Base-by-base conservation (phyloP, 2,113 vertebrate species). In the Actenoides lindsayi region DNA sequence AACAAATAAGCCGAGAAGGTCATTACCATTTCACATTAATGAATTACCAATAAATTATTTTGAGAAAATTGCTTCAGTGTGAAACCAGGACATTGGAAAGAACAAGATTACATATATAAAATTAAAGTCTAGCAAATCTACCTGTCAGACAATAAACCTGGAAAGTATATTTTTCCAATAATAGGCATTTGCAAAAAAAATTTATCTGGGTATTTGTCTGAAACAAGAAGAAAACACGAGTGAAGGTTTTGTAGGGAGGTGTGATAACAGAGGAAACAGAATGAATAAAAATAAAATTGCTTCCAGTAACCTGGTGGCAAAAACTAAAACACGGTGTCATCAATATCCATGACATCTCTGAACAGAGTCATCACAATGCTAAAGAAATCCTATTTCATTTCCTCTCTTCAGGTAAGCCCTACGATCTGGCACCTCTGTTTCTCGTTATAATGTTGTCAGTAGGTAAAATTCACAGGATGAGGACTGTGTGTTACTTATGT, bases 321-420 rank as follows among this genome's bases (percentile, higher is more conserved):
- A 69, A 92, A 93, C 87, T 63, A 74, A 94, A 95, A 60, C 68
- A 83, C 16, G 11, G 46, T 80, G 39, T 56, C 96, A 97, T 95
- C 94, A 93, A 92, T 95, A 97, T 82, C 96, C 50, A 28, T 67
- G 97, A 93, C 94, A 97, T 92, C 87, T 53, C 65, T 44, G 93
- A 89, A 95, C 17, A 92, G 90, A 94, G 92, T 50, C 94, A 92
- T 95, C 92, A 87, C 70, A 89, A 87, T 59, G 74, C 71, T 87
- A 91, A 89, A 89, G 92, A 94, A 92, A 83, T 69, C 73, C 16
- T 84, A 92, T 90, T 93, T 94, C 67, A 56, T 94, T 95, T 86
- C 59, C 69, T 89, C 77, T 33, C 71, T 31, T 94, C 57, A 93
- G 87, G 97, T 78, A 92, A 95, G 69, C 73, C 83, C 59, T 68